Conservation (phyloP, 2,113 vertebrate genomes). For the Pteruthius melanotis region DNA sequence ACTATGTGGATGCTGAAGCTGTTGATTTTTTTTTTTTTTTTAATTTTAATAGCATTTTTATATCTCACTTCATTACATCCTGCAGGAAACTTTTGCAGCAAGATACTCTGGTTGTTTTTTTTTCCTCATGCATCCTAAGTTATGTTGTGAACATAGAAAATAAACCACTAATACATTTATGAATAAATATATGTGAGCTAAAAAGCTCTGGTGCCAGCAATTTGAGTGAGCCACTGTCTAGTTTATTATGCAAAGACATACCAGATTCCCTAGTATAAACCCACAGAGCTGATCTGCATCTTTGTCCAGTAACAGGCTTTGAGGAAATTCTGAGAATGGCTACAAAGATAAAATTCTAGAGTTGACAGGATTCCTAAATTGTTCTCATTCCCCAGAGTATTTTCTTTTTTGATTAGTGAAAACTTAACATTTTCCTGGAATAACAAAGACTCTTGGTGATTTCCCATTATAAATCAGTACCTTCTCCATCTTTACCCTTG, state of each 20-base stretch:
- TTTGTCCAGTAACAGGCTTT: not conserved
- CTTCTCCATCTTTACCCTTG: not conserved
- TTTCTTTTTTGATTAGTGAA: not conserved
- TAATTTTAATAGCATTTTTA: not conserved
- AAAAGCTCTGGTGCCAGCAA: not conserved
- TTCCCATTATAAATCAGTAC: not conserved
- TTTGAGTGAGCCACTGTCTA: not conserved
- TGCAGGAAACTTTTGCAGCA: not conserved
- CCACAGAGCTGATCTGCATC: not conserved
- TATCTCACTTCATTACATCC: not conserved
- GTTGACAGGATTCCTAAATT: not conserved
- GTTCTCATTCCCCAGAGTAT: not conserved
- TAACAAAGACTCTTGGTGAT: not conserved
- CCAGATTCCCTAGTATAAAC: not conserved
- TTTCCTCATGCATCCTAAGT: not conserved
- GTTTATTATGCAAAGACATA: not conserved
- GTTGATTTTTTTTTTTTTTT: not conserved
- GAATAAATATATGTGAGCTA: not conserved
- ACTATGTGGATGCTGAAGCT: not conserved
- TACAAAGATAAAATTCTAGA: not conserved
- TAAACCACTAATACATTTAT: not conserved
- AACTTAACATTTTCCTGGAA: not conserved
- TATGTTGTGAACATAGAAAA: not conserved
- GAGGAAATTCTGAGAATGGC: not conserved
- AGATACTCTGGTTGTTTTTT: not conserved